Evolutionary conservation across 2,888 invertebrate genomes (phyloP), one percentile per base, ranked within the genome.

Genomic region (Agrilus mali): DNA sequence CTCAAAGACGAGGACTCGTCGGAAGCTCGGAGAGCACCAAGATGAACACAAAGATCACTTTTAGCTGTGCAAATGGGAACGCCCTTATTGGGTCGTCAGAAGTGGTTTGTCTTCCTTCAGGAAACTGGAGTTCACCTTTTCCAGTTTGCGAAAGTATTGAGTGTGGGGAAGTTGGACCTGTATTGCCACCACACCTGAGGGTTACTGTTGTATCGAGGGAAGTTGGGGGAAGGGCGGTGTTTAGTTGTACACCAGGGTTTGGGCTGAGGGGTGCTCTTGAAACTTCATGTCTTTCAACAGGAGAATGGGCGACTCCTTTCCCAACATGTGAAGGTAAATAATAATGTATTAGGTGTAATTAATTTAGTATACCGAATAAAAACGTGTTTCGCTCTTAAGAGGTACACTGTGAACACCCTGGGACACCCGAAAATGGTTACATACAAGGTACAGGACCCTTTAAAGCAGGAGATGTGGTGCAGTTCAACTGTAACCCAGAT

Each of bases 401-500:
- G 71, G 86, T 88, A 7, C 82, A 83, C 50, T 88, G 88, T 57
- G 80, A 82, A 34, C 74, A 79, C 43, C 80, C 87, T 0, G 77
- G 78, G 7, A 74, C 80, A 1, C 87, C 86, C 1, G 75, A 78
- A 33, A 80, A 86, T 47, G 87, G 88, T 40, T 85, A 83, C 66
- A 78, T 86, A 46, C 80, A 85, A 57, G 86, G 86, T 12, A 77
- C 75, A 16, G 80, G 81, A 1, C 84, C 83, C 7, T 87, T 82
- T 68, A 77, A 84, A 51, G 86, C 86, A 10, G 88, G 89, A 0
- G 87, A 89, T 64, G 80, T 87, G 41, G 80, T 89, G 20, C 86
- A 88, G 64, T 86, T 88, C 70, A 86, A 85, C 61, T 92, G 90
- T 65, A 82, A 86, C 66, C 80, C 84, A 7, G 87, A 87, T 54